Percentiles rank a stretch among this genome's conserved stretches.
Conservation (phyloP, 2,888 invertebrate genomes). For the Cephus rjabovi region DNA sequence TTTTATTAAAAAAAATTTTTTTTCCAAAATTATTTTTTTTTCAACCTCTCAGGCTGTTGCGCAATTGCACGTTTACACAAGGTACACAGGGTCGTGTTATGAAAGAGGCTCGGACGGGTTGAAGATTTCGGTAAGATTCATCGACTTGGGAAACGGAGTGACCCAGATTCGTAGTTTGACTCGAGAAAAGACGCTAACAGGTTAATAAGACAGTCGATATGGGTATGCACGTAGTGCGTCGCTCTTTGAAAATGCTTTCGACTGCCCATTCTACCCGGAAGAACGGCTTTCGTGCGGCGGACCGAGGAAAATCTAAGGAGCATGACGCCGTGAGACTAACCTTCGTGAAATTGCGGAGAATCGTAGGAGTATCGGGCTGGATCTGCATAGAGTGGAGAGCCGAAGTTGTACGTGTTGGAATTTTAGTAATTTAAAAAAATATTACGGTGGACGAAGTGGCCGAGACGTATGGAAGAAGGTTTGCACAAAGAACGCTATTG, state of each 20-base stretch:
- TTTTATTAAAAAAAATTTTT: not conserved
- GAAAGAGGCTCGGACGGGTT: not conserved
- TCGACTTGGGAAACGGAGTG: conserved; percentile 22
- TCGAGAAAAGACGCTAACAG: conserved; percentile 15
- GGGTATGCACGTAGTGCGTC: not conserved
- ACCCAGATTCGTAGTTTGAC: conserved; percentile 25
- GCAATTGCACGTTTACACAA: not conserved
- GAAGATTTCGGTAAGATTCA: not conserved
- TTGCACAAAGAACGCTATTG: conserved; percentile 29
- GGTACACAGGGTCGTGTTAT: not conserved
- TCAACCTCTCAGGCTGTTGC: not conserved
- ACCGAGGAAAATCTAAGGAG: not conserved
- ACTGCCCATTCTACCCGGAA: not conserved
- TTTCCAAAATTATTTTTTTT: not conserved
- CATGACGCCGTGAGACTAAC: not conserved
- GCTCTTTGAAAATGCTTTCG: conserved; percentile 1
- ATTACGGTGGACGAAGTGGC: conserved; percentile 18
- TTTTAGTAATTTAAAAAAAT: conserved; percentile 50
- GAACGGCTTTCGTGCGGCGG: not conserved
- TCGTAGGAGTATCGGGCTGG: not conserved
- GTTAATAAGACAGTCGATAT: not conserved
- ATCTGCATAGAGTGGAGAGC: not conserved
- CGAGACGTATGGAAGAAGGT: not conserved
- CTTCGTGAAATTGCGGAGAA: not conserved
- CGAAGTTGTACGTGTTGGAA: conserved; percentile 47